These are phyloP conservation scores for Monoplex corrugatus DNA, from an alignment of 2,888 invertebrate species.

Conservation along the genomic window DNA sequence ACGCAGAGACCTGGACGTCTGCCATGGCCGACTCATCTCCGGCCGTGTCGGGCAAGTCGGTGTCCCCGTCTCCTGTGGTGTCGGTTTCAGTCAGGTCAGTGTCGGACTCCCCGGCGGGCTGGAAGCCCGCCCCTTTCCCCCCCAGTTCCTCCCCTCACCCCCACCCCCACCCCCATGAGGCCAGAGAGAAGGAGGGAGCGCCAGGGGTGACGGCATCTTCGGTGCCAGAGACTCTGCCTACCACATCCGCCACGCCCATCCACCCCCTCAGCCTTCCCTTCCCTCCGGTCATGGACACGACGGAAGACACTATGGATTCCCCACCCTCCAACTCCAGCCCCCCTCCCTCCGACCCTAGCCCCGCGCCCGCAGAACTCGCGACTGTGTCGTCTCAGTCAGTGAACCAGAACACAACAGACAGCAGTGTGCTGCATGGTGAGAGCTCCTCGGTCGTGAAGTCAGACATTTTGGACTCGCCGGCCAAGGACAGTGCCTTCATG, in stretches of 20 bases:
- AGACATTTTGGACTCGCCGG: neutral
- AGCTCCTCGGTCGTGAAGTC: neutral
- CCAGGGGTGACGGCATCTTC: neutral
- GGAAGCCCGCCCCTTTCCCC: neutral
- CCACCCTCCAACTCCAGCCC: slow-evolving; percentile 16
- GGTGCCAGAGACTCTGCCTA: neutral
- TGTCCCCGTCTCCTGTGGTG: no score
- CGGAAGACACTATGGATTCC: slow-evolving; percentile 50
- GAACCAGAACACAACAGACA: neutral
- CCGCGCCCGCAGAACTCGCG: neutral
- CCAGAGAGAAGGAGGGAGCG: neutral
- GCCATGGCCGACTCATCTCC: slow-evolving; percentile 11
- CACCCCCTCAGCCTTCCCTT: slow-evolving; percentile 56
- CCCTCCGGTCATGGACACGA: slow-evolving; percentile 48
- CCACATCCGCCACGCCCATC: slow-evolving; percentile 2
- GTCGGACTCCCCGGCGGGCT: neutral
- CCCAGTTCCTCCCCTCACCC: neutral
- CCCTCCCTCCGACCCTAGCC: neutral
- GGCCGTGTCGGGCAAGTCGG: neutral
- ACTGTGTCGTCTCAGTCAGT: neutral
- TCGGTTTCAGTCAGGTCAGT: neutral
- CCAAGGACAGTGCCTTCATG: neutral
- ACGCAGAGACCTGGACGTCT: neutral
- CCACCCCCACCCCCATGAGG: no score
- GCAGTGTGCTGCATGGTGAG: neutral